Base-by-base conservation (phyloP, 1,140 invertebrate genomes). In the Teleogryllus occipitalis region DNA sequence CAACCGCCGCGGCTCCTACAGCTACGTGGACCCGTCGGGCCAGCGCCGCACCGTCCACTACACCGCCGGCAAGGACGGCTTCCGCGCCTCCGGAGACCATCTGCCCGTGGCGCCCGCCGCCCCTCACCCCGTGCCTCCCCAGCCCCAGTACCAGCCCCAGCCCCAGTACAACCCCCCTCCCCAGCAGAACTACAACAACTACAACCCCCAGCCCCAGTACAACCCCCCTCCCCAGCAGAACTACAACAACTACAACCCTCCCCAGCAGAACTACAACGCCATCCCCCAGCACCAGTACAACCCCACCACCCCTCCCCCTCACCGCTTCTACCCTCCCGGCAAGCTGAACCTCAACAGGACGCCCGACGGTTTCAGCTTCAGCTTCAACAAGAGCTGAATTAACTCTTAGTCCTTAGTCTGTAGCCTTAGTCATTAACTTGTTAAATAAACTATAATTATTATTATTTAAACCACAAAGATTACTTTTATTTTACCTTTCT, bases 11-110 rank as follows among this genome's bases (percentile, higher is more conserved):
- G 95, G 95, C 76, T 91, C 90, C 78, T 97, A 96, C 86, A 95
- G 93, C 77, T 96, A 96, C 86, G 91, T 96, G 39, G 95, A 96
- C 86, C 93, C 94, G 8, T 91, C 88, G 21, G 95, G 95, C 14
- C 91, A 95, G 84, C 90, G 91, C 82, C 90, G 93, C 81, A 95
- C 93, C 1, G 91, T 96, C 81, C 90, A 90, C 48, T 97, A 96
- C 85, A 93, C 94, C 0, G 95, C 95, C 48, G 95, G 95, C 81
- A 95, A 95, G 85, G 91, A 95, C 84, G 95, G 92, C 81, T 93
- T 91, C 85, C 88, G 92, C 87, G 92, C 94, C 7, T 88, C 88
- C 47, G 94, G 94, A 74, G 94, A 95, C 84, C 93, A 94, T 84
- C 90, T 96, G 83, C 94, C 93, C 0, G 88, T 89, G 65, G 88